Evolutionary conservation across 2,797 vertebrate genomes (phyloP).

Genomic region (Fratercula arctica): DNA sequence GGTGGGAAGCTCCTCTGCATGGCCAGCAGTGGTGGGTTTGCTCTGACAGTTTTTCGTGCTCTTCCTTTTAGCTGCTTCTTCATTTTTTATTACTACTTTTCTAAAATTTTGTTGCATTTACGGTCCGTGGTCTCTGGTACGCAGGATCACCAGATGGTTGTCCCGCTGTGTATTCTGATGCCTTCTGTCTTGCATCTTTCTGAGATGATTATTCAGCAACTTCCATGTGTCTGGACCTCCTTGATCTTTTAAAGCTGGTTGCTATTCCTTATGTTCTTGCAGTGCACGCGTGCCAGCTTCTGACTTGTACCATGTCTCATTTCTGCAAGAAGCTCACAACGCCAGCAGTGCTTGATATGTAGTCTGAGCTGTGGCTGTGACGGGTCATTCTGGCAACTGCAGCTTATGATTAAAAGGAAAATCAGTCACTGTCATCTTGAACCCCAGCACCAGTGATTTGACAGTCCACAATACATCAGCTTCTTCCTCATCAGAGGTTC

Average conservation of each 20-base stretch:
- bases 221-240: neutral
- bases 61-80: neutral
- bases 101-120: neutral
- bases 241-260: neutral
- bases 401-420: slow-evolving; percentile 39
- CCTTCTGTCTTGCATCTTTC: neutral
- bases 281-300: neutral
- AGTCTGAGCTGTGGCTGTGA: neutral
- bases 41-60: neutral
- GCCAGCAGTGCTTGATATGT: neutral
- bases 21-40: neutral
- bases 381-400: slow-evolving; percentile 29
- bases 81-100: neutral
- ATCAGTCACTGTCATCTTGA: slow-evolving; percentile 53
- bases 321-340: neutral
- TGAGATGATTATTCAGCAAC: neutral
- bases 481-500: slow-evolving; percentile 38
- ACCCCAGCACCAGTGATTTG: slow-evolving; percentile 3
- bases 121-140: accelerated
- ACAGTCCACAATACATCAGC: slow-evolving; percentile 17
- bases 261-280: neutral
- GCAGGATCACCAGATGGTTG: neutral
- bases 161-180: neutral
- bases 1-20: neutral
- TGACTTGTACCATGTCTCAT: accelerated